Evolutionary conservation across 2,888 invertebrate genomes (phyloP), one percentile per base, ranked within the genome.

Genomic region (Athetis lepigone): DNA sequence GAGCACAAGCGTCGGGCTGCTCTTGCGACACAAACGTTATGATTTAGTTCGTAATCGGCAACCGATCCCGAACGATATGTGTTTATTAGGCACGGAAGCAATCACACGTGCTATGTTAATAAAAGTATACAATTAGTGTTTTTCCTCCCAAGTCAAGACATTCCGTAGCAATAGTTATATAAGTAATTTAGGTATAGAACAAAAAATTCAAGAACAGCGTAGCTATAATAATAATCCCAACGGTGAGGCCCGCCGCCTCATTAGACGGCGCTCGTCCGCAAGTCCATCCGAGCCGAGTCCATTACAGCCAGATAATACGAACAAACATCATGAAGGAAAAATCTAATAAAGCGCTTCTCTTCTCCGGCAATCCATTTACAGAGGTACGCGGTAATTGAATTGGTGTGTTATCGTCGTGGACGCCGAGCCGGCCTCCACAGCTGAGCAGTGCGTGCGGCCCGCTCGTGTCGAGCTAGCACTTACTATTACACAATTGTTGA

Each of bases 361-460:
- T 25, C 46, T 57, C 43, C 50, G 27, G 39, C 27, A 52, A 65
- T 58, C 60, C 51, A 61, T 69, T 58, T 55, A 57, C 23, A 27
- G 47, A 49, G 63, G 63, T 56, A 56, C 56, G 42, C 47, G 11
- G 50, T 69, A 57, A 64, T 64, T 58, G 54, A 69, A 64, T 70
- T 50, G 52, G 62, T 52, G 40, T 67, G 50, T 67, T 68, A 67
- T 55, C 33, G 50, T 50, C 50, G 43, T 16, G 45, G 18, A 33
- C 1, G 13, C 0, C 3, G 33, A 52, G 29, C 27, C 13, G n/a
- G 29, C 8, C 49, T n/a, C n/a, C n/a, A n/a, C n/a, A n/a, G n/a
- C n/a, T n/a, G n/a, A n/a, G n/a, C n/a, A n/a, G n/a, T n/a, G n/a
- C n/a, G n/a, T n/a, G n/a, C n/a, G n/a, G n/a, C n/a, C n/a, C n/a